Evolutionary conservation across 1,140 invertebrate species (phyloP).

Genomic region (Tigriopus japonicus): DNA sequence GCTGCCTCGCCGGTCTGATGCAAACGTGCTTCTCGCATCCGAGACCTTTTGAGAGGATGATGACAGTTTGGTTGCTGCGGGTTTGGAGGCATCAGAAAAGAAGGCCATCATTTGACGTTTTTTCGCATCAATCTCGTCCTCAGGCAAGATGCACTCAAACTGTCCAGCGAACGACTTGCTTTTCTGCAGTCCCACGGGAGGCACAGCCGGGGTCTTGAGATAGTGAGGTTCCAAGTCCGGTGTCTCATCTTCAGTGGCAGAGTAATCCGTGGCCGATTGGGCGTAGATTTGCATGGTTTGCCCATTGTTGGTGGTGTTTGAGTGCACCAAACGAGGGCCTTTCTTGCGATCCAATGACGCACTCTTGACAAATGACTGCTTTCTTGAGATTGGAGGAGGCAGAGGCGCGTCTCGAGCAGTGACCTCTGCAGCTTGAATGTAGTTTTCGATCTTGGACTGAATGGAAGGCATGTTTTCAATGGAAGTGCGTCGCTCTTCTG

Average conservation of each 20-base stretch:
- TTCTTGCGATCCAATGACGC: not conserved
- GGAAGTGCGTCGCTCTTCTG: not conserved
- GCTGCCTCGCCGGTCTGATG: not conserved
- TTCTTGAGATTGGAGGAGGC: not conserved
- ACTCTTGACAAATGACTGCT: too few species aligned
- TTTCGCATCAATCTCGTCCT: not conserved
- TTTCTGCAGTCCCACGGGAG: not conserved
- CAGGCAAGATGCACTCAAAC: conserved; percentile 7
- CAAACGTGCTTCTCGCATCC: too few species aligned
- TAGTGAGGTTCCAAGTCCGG: not conserved
- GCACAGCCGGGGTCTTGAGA: too few species aligned
- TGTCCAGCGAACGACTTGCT: conserved; percentile 13
- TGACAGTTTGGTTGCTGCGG: too few species aligned
- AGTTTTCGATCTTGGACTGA: not conserved
- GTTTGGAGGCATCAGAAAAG: not conserved
- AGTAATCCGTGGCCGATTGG: conserved; percentile 10
- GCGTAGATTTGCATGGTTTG: conserved; percentile 8
- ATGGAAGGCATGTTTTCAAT: not conserved
- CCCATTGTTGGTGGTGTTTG: not conserved
- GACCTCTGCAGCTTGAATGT: not conserved
- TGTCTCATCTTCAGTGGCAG: conserved; percentile 11
- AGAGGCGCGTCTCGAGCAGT: not conserved
- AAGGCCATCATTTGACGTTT: conserved; percentile 10
- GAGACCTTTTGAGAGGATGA: too few species aligned
- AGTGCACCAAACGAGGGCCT: not conserved